Conservation (phyloP, 1,140 invertebrate genomes). For the Aculops lycopersici region DNA sequence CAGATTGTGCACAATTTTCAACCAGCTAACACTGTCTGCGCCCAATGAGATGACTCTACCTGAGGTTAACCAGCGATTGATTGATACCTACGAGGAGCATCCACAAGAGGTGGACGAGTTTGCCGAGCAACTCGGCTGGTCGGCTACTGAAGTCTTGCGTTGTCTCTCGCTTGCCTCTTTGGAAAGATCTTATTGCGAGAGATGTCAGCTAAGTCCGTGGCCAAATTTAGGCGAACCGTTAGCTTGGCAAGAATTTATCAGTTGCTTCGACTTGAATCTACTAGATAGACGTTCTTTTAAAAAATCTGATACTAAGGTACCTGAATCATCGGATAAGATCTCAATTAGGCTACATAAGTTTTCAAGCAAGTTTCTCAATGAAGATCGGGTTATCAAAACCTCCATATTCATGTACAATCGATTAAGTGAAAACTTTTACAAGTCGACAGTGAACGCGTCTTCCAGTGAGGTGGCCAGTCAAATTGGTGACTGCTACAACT, state of each 20-base stretch:
- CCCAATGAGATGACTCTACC: not conserved
- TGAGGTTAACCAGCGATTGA: not conserved
- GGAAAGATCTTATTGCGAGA: not conserved
- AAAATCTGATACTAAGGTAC: too few species aligned
- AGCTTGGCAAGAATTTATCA: not conserved
- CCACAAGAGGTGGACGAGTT: not conserved
- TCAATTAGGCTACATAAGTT: not conserved
- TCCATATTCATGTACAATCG: not conserved
- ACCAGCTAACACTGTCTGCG: not conserved
- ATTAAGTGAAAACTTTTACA: not conserved
- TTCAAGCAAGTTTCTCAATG: not conserved
- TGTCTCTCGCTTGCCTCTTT: not conserved
- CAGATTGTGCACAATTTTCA: not conserved
- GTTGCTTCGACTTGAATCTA: not conserved
- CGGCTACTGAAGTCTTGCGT: not conserved
- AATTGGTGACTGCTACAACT: not conserved
- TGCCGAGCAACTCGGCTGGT: not conserved
- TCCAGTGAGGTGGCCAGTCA: too few species aligned
- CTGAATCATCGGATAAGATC: not conserved
- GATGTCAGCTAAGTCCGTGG: not conserved
- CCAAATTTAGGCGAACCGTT: not conserved
- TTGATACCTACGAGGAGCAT: not conserved
- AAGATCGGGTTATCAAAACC: not conserved
- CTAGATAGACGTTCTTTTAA: too few species aligned
- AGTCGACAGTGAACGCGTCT: not conserved